These are phyloP conservation scores for Autographa pulchrina DNA, from an alignment of 2,888 invertebrate species.

Conservation along the genomic window DNA sequence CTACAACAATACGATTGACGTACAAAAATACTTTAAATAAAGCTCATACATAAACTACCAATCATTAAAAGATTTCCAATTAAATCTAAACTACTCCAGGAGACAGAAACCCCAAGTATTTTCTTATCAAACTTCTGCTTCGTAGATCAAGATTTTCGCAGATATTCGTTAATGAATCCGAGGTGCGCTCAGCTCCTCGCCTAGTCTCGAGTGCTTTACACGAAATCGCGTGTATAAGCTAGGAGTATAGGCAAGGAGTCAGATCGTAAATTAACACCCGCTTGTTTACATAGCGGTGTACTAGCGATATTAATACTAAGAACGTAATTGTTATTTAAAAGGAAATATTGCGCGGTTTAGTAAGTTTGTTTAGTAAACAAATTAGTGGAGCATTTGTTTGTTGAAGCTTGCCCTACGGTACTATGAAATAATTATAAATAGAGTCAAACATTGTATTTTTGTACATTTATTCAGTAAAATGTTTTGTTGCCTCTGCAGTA, in stretches of 20 bases:
- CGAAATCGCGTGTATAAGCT: constrained; percentile 44
- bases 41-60: constrained; percentile 7
- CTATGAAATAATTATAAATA: background rate
- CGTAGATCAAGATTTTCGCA: constrained; percentile 34
- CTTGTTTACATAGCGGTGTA: constrained; percentile 38
- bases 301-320: constrained; percentile 39
- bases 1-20: too few species aligned
- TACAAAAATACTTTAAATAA: background rate
- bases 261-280: constrained; percentile 54
- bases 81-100: constrained; percentile 44
- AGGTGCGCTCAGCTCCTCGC: constrained; percentile 30
- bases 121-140: constrained; percentile 32
- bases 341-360: constrained; percentile 11
- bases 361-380: background rate
- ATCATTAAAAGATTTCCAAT: constrained; percentile 26
- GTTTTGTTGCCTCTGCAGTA: too few species aligned
- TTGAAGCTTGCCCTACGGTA: background rate
- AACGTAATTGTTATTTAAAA: constrained; percentile 22
- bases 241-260: constrained; percentile 50
- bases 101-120: constrained; percentile 44
- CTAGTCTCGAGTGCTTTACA: constrained; percentile 52
- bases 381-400: background rate
- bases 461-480: too few species aligned
- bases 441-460: too few species aligned
- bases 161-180: constrained; percentile 57